These are phyloP conservation scores for Parazoanthus swiftii DNA, from an alignment of 92 coral and sea anemone species.

Conservation along the genomic window DNA sequence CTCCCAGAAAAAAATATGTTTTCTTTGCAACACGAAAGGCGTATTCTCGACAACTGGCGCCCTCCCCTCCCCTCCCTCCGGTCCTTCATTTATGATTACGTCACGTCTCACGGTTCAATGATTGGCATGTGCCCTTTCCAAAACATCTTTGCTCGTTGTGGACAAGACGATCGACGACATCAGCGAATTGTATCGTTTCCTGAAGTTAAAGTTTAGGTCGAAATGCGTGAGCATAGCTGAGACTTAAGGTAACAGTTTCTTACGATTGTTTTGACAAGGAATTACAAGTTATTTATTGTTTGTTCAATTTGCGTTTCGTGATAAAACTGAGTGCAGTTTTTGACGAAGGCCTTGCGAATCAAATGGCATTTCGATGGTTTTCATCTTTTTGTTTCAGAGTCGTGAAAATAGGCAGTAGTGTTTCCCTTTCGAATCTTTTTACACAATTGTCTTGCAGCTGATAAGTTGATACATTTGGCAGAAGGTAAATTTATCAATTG, in stretches of 20 bases:
- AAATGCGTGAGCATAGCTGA: not conserved
- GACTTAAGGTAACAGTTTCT: not conserved
- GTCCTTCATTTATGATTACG: not conserved
- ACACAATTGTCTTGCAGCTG: not conserved
- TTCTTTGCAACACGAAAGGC: too few species aligned
- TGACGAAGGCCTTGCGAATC: not conserved
- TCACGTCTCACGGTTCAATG: not conserved
- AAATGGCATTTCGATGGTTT: not conserved
- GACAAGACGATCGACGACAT: not conserved
- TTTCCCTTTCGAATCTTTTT: not conserved
- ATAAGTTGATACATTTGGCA: not conserved
- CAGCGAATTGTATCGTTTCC: not conserved
- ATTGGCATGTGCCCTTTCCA: not conserved
- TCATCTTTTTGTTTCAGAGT: not conserved
- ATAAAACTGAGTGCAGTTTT: not conserved
- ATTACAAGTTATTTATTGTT: not conserved
- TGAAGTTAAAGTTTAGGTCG: not conserved
- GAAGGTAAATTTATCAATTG: not conserved
- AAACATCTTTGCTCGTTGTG: not conserved
- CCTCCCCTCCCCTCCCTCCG: not conserved
- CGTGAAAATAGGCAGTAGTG: not conserved
- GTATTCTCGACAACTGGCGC: not conserved
- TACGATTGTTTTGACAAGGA: not conserved
- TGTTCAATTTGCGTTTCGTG: not conserved
- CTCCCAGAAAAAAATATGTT: too few species aligned